Evolutionary conservation across 2,113 vertebrate species (phyloP).

Genomic region (Chascanopsetta lugubris): DNA sequence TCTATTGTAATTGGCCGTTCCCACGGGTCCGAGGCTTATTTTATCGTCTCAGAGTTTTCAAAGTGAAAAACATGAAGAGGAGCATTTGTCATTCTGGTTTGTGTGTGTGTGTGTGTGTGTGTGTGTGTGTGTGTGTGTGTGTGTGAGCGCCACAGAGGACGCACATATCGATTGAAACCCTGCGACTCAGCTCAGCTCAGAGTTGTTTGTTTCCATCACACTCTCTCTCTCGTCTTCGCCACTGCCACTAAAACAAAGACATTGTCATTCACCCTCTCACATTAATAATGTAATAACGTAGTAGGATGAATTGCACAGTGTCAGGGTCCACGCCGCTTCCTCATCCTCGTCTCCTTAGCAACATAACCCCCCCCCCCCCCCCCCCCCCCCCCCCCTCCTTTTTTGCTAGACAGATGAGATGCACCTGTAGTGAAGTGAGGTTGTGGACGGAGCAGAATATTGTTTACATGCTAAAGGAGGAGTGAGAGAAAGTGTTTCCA

Average conservation of each 20-base stretch:
- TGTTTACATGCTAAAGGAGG: conserved; percentile 7
- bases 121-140: conserved; percentile 15
- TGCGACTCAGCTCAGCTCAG: conserved; percentile 44
- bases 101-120: conserved; percentile 13
- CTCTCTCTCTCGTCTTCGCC: conserved; percentile 38
- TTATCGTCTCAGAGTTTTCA: conserved; percentile 3
- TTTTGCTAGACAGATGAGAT: conserved; percentile 70
- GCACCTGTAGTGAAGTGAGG: conserved; percentile 50
- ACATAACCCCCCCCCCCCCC: conserved; percentile 59
- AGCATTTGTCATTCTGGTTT: conserved; percentile 40
- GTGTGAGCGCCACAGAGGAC: conserved; percentile 27
- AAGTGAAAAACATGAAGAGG: conserved; percentile 28
- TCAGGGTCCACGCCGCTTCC: conserved; percentile 51
- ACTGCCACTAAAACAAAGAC: conserved; percentile 10
- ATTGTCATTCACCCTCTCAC: conserved; percentile 54
- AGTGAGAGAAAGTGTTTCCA: conserved; percentile 11
- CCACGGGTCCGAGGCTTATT: conserved; percentile 10
- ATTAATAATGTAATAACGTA: conserved; percentile 52
- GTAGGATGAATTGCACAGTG: conserved; percentile 66
- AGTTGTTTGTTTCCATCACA: conserved; percentile 46
- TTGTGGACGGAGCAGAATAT: conserved; percentile 21
- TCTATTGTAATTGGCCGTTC: conserved; percentile 22
- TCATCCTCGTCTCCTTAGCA: conserved; percentile 75
- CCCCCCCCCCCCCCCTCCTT: no score
- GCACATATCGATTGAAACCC: conserved; percentile 40